phyloP scores from a whole-genome alignment of 2,888 invertebrate genomes.

The Drosophila infuscata region DNA sequence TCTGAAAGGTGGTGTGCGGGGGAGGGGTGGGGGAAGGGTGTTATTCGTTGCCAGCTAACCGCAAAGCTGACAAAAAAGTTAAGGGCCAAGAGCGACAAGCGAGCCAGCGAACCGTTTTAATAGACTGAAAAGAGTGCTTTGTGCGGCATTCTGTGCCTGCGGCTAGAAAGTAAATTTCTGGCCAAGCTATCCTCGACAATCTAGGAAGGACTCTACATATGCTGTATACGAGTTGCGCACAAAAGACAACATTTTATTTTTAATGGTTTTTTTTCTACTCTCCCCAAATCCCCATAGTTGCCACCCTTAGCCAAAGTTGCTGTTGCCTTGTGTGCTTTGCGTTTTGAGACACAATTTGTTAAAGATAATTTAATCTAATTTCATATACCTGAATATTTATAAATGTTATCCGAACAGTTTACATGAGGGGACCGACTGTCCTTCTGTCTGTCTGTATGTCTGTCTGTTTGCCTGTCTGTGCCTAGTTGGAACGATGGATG shows the following conservation, averaged over 20 bases:
- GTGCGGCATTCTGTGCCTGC: constrained; percentile 47
- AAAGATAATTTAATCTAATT: constrained; percentile 81
- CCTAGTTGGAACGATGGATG: constrained; percentile 8
- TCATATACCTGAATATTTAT: constrained; percentile 79
- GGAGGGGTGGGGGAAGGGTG: neutral
- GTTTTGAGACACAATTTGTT: constrained; percentile 77
- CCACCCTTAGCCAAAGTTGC: constrained; percentile 35
- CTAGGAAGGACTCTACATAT: constrained; percentile 61
- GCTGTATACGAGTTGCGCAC: constrained; percentile 16
- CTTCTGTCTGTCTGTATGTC: constrained; percentile 18
- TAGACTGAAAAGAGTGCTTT: constrained; percentile 60
- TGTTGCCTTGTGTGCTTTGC: constrained; percentile 42
- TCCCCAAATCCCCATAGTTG: neutral
- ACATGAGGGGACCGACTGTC: neutral
- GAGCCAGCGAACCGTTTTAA: constrained; percentile 66
- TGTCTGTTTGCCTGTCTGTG: constrained; percentile 34
- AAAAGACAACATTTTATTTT: constrained; percentile 25
- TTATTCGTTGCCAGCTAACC: constrained; percentile 24
- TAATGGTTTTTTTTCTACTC: constrained; percentile 15
- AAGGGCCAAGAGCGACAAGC: constrained; percentile 33
- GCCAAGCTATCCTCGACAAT: constrained; percentile 14
- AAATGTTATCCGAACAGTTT: constrained; percentile 28
- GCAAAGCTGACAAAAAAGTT: constrained; percentile 41
- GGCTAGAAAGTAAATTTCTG: constrained; percentile 59
- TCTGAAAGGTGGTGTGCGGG: constrained; percentile 14